These are phyloP conservation scores for Diabrotica balteata DNA, from an alignment of 2,888 invertebrate genomes.

Conservation along the genomic window DNA sequence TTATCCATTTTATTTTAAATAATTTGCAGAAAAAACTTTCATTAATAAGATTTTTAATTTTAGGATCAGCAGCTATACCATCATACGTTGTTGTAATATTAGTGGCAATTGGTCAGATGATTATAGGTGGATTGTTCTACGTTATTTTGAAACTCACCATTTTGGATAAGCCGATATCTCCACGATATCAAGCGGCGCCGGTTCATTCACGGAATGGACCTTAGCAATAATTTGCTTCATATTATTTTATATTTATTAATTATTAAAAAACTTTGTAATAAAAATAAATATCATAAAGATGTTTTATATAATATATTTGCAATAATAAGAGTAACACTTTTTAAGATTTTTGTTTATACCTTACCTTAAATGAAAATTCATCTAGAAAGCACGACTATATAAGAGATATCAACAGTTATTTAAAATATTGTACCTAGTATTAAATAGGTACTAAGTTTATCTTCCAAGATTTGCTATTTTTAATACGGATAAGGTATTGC, in stretches of 20 bases:
- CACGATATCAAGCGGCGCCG: constrained; percentile 50
- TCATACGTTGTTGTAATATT: constrained; percentile 78
- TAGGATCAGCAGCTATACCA: constrained; percentile 74
- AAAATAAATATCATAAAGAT: not conserved
- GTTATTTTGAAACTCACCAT: constrained; percentile 73
- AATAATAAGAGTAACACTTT: not conserved
- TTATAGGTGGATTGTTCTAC: constrained; percentile 72
- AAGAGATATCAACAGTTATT: no score
- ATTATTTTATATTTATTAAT: constrained; percentile 3
- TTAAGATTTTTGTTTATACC: not conserved
- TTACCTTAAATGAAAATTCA: no score
- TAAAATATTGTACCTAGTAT: no score
- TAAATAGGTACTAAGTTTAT: no score
- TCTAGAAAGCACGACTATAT: no score
- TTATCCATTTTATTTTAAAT: no score
- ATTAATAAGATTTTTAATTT: constrained; percentile 36
- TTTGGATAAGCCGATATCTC: constrained; percentile 65
- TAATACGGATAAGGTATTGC: no score
- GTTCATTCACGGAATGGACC: constrained; percentile 5
- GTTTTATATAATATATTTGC: not conserved
- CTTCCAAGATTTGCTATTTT: no score
- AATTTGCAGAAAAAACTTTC: no score
- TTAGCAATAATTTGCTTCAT: not conserved
- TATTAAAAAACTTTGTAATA: no score
- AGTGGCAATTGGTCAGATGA: constrained; percentile 72